Percentiles rank a stretch among this genome's conserved stretches.
Evolutionary conservation across 2,797 vertebrate genomes (phyloP).

Genomic region (Sarcoramphus papa): DNA sequence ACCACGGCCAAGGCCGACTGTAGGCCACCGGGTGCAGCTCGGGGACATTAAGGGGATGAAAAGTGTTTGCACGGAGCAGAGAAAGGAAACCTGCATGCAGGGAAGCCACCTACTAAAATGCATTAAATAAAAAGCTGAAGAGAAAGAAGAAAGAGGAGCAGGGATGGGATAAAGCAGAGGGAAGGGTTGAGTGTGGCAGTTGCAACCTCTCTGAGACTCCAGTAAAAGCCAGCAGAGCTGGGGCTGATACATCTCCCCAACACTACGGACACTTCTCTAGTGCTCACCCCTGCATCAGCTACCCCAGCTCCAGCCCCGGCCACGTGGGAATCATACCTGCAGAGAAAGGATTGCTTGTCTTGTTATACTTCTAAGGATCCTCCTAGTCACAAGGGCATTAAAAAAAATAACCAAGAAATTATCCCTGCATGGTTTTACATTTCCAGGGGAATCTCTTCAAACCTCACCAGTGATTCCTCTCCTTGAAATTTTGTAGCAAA

Average conservation of each 20-base stretch:
- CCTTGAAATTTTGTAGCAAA: neutral
- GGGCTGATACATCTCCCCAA: neutral
- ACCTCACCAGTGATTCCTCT: neutral
- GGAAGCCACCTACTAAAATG: neutral
- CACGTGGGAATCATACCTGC: neutral
- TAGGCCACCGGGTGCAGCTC: neutral
- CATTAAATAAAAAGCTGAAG: neutral
- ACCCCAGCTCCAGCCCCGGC: neutral
- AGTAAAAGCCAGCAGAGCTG: neutral
- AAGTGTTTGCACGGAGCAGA: neutral
- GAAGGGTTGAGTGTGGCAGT: neutral
- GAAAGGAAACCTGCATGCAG: neutral
- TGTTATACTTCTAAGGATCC: neutral
- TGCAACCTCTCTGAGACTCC: neutral
- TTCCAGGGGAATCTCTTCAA: neutral
- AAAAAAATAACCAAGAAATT: neutral
- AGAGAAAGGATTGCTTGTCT: neutral
- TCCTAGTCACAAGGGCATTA: neutral
- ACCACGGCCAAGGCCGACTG: fast-evolving
- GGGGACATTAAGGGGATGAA: neutral
- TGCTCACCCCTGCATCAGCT: neutral
- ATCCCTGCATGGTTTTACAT: neutral
- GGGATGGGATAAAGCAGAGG: neutral
- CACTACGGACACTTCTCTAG: neutral
- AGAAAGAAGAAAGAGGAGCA: neutral